Evolutionary conservation across 2,113 vertebrate species (phyloP).

Genomic region (Baryphthengus martii): DNA sequence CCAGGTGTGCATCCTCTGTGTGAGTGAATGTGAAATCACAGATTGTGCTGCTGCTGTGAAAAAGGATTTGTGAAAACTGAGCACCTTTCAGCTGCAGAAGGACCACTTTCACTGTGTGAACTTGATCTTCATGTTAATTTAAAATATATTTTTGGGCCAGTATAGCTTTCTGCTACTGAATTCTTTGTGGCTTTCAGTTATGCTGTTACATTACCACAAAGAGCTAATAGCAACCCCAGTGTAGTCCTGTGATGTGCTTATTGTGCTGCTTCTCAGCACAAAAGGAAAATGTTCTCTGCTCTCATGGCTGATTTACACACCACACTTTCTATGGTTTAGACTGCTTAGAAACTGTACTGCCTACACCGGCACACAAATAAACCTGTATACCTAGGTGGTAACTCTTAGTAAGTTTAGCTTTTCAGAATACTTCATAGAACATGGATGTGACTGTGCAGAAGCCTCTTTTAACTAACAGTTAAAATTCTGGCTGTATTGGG

Average conservation of each 20-base stretch:
- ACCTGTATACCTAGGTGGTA: not conserved
- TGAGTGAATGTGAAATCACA: not conserved
- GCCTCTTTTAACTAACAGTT: not conserved
- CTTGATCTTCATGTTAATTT: not conserved
- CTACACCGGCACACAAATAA: not conserved
- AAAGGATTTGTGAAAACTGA: not conserved
- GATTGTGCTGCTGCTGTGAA: not conserved
- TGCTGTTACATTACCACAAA: not conserved
- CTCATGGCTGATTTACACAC: not conserved
- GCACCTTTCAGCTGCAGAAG: not conserved
- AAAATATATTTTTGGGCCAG: not conserved
- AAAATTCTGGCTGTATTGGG: not conserved
- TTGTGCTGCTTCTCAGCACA: not conserved
- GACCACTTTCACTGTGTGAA: not conserved
- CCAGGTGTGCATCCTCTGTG: not conserved
- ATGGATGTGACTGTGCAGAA: not conserved
- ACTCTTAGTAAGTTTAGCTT: not conserved
- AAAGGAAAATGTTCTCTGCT: not conserved
- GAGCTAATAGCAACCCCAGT: not conserved
- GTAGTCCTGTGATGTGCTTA: not conserved
- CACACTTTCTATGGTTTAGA: not conserved
- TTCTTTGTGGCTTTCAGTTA: constrained; percentile 25
- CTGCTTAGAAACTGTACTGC: not conserved
- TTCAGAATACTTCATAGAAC: not conserved
- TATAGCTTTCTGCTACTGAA: not conserved